Base-by-base conservation (phyloP, 2,888 invertebrate genomes). In the Sisyra nigra region DNA sequence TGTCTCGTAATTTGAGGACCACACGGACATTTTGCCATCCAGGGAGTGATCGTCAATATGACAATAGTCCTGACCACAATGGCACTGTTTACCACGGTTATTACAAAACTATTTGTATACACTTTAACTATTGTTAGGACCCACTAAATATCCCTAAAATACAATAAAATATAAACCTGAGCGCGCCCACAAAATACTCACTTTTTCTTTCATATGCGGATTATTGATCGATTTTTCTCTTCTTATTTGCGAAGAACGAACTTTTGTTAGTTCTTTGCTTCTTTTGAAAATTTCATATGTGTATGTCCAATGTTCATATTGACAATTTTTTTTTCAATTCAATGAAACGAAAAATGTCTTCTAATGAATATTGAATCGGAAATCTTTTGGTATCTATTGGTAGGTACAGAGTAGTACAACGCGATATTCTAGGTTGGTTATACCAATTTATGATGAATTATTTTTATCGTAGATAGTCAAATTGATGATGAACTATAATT, bases 71-170 rank as follows among this genome's bases (percentile, higher is more conserved):
- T 51, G 50, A 52, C 57, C 57, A 52, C 56, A 57, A 55, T 55
- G 53, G 50, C 55, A 54, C 50, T 59, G 59, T 59, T 59, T 59
- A 57, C 57, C 52, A 53, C 55, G 52, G 57, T 60, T 57, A 59
- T 60, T 60, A 60, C 57, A 55, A 54, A 54, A 55, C 57, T 59
- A 59, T 60, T 59, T 59, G 59, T 60, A 59, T 57, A 59, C 58
- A 58, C 52, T 52, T 50, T 38, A 19, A 18, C 17, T 17, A 38
- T 38, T 38, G 38, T 38, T 19, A 38, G 11, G 18, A 5, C 18
- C 18, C 15, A 38, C 17, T 38, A 18, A 38, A 38, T 38, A 17
- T 9, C 17, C 18, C 15, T 32, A n/a, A 17, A 17, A 11, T 18
- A 38, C 18, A 38, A 38, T 38, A 17, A 11, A 14, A 11, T 11